Conservation (phyloP, 2,797 vertebrate genomes). For the Rhabdomys pumilio region DNA sequence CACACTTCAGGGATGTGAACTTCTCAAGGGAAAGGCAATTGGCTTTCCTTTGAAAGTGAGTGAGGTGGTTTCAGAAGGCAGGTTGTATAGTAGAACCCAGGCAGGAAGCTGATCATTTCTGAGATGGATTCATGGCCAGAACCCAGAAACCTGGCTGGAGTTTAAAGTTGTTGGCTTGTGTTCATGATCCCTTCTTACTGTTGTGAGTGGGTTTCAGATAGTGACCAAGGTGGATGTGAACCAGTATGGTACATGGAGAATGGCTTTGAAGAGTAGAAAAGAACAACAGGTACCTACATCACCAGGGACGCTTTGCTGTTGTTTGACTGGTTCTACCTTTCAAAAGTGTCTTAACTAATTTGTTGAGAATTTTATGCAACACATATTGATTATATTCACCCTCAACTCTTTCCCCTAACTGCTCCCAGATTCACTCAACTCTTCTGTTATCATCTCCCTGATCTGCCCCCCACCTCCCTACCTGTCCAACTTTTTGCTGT, state of each 20-base stretch:
- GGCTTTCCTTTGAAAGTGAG: constrained; percentile 7
- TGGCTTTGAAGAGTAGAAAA: neutral
- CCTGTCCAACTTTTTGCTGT: neutral
- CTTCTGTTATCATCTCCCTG: neutral
- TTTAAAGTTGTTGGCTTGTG: neutral
- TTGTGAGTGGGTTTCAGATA: neutral
- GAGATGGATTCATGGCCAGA: neutral
- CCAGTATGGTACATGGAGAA: neutral
- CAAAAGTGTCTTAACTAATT: neutral
- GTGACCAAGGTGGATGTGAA: neutral
- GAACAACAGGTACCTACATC: neutral
- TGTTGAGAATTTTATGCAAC: neutral
- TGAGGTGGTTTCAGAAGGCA: neutral
- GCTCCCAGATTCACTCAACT: neutral
- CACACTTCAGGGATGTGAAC: neutral
- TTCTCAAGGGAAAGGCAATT: neutral
- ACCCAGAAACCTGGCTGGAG: neutral
- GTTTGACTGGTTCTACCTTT: neutral
- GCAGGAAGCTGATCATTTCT: neutral
- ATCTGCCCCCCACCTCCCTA: neutral
- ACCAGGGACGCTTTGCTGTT: neutral
- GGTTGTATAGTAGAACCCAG: neutral
- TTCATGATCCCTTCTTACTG: neutral
- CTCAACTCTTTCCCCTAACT: neutral
- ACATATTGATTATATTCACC: neutral